Evolutionary conservation across 2,113 vertebrate species (phyloP), one percentile per base, ranked within the genome.

Genomic region (Ceratotherium simum): DNA sequence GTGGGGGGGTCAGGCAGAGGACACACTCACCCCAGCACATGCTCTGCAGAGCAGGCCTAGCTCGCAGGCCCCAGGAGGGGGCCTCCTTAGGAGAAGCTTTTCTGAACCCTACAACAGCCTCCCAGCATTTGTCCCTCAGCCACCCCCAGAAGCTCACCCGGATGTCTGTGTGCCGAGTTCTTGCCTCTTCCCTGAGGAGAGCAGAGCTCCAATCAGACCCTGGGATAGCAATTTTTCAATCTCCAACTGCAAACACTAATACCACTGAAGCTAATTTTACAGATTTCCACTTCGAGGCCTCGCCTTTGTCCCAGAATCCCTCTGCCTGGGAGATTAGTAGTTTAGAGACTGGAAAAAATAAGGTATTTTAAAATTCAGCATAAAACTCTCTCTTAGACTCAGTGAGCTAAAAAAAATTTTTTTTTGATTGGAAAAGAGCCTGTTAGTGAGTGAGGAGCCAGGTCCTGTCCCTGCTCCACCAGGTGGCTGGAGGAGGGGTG

Each of bases 341-440:
- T 98, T 98, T 96, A 95, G 98, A 99, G 98, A 98, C 97, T 98
- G 98, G 98, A 94, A 97, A 98, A 98, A 98, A 98, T 75, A 98
- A 99, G 98, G 98, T 97, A 98, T 98, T 99, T 99, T 98, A 98
- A 98, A 99, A 99, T 98, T 98, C 98, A 98, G 98, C 98, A 98
- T 97, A 97, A 99, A 97, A 98, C 94, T 93, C 95, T 98, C 36
- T 96, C 96, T 98, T 62, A 85, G 96, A 98, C 95, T 98, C 98
- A 98, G 92, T 95, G 95, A 98, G 97, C 97, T 98, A 90, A 97
- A 98, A 83, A 92, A 97, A 88, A 7, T 6, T 46, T 56, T 56
- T 82, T 91, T 93, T 84, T 65, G 0, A 96, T 95, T 93, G 86
- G 73, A 92, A 98, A 96, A 95, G 93, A 97, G 97, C 81, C 95